Base-by-base conservation (phyloP, 2,888 invertebrate species). In the Marasmarcha lunaedactyla region DNA sequence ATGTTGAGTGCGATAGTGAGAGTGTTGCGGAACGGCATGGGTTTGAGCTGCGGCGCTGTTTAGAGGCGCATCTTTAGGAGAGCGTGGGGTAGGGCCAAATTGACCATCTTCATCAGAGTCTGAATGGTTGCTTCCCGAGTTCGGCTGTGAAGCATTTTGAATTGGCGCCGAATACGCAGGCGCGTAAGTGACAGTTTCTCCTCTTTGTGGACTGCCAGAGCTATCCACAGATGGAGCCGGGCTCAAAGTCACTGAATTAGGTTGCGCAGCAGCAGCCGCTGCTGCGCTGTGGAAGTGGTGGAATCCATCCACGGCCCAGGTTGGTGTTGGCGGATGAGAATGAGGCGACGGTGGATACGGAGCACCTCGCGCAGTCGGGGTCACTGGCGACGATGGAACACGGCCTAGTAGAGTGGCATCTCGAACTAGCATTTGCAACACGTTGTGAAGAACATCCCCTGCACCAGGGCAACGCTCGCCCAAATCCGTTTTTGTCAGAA, bases 391-490 rank as follows among this genome's bases (percentile, higher is more conserved):
- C 27, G 92, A 94, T 49, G 92, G 86, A 63, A 91, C 90, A 79
- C 90, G 87, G 52, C 93, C 91, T 58, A 93, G 73, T 63, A 90
- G 86, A 56, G 89, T 90, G 46, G 92, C 90, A 64, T 94, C 93
- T 33, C 93, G 88, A 40, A 94, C 90, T 44, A 95, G 78, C 86
- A 95, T 90, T 67, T 94, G 93, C 35, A 97, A 86, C 25, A 95
- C 94, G 76, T 97, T 97, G 84, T 95, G 95, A 46, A 97, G 83
- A 13, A 97, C 93, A 67, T 97, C 97, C 1, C 97, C 97, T 25
- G 95, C 94, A 13, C 94, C 93, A 0, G 97, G 96, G 53, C 95
- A 94, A 42, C 97, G 87, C 63, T 96, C 95, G 15, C 93, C 92
- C 53, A 97, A 88, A 72, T 97, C 97, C 11, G 89, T 89, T 68